phyloP scores from a whole-genome alignment of 2,797 vertebrate genomes.

The Iguana delicatissima region DNA sequence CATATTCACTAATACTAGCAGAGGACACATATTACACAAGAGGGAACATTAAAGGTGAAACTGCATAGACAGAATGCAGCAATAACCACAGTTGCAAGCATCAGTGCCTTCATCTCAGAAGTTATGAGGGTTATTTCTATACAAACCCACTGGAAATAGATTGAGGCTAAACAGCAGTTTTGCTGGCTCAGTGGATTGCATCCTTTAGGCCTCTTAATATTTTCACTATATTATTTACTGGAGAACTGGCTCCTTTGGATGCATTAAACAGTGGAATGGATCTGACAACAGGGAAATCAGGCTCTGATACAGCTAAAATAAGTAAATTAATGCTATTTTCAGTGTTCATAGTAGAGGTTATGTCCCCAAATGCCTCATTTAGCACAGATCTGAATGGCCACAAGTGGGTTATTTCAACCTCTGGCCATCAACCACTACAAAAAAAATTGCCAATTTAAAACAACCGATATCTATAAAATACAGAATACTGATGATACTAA shows the following conservation, averaged over 20 bases:
- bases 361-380: constrained; percentile 36
- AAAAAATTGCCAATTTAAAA: constrained; percentile 40
- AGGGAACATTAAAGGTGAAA: neutral
- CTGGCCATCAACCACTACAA: constrained; percentile 10
- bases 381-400: constrained; percentile 9
- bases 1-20: neutral
- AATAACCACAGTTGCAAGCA: no score
- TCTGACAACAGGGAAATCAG: constrained; percentile 50
- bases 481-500: constrained; percentile 18
- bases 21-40: neutral
- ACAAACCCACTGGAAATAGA: neutral
- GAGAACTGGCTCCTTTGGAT: neutral
- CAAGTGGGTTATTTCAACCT: constrained; percentile 25
- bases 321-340: constrained; percentile 34
- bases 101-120: neutral
- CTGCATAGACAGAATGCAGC: neutral
- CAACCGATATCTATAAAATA: neutral
- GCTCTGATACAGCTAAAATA: constrained; percentile 36
- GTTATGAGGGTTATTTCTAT: no score
- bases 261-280: constrained; percentile 17
- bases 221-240: neutral
- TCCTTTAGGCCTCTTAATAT: neutral
- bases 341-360: constrained; percentile 23
- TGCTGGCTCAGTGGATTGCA: neutral
- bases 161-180: neutral